phyloP scores from a whole-genome alignment of 2,888 invertebrate species.

The Iselma pallidipennis region DNA sequence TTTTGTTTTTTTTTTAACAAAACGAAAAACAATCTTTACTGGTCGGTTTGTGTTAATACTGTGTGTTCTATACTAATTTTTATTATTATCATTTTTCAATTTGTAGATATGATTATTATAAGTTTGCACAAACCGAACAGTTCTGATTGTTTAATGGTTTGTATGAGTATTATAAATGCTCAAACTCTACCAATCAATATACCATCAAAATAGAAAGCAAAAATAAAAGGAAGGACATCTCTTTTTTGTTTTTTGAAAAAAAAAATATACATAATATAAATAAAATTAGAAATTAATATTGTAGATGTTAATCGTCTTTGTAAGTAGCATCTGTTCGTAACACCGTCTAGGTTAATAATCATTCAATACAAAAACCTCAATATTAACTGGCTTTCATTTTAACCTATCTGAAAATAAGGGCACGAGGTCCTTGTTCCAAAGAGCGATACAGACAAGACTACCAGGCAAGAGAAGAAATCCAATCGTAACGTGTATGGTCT shows the following conservation, averaged over 20 bases:
- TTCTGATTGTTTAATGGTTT: conserved; percentile 28
- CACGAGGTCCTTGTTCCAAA: too few species aligned
- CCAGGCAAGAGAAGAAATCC: too few species aligned
- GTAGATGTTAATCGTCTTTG: conserved; percentile 59
- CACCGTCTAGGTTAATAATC: conserved; percentile 55
- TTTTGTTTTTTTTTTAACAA: conserved; percentile 16
- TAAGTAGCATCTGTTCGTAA: conserved; percentile 59
- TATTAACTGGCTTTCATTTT: conserved; percentile 34
- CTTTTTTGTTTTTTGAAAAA: conserved; percentile 23
- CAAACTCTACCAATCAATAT: conserved; percentile 42
- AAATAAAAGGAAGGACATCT: too few species aligned
- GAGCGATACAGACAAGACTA: too few species aligned
- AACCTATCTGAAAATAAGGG: too few species aligned
- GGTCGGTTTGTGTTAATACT: conserved; percentile 7
- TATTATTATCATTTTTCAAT: too few species aligned
- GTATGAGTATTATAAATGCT: conserved; percentile 50
- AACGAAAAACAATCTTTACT: conserved; percentile 1
- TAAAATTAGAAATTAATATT: conserved; percentile 54
- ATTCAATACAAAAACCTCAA: conserved; percentile 56
- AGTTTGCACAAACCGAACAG: conserved; percentile 28
- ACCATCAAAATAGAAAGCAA: conserved; percentile 42
- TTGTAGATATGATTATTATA: too few species aligned
- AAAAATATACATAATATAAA: conserved; percentile 56
- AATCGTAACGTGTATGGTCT: too few species aligned
- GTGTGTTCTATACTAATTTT: too few species aligned